phyloP scores from a whole-genome alignment of 2,113 vertebrate genomes.

The Tiliqua scincoides region DNA sequence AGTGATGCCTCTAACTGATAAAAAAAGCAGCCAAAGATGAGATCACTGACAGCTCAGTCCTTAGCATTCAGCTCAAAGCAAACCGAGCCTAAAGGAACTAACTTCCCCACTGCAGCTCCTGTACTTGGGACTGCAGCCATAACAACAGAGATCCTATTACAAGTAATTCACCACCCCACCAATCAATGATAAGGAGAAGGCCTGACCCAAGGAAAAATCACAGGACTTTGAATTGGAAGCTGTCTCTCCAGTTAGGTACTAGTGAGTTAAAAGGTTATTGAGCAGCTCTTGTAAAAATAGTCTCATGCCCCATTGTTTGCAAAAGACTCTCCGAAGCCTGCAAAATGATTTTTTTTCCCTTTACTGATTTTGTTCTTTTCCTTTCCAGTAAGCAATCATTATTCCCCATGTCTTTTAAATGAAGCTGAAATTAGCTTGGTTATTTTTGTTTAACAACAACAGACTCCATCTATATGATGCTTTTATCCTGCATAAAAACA shows the following conservation, averaged over 20 bases:
- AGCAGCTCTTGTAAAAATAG: constrained; percentile 64
- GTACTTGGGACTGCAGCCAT: not conserved
- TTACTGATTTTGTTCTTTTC: constrained; percentile 69
- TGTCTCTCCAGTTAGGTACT: constrained; percentile 11
- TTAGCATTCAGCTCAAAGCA: not conserved
- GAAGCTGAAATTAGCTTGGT: constrained; percentile 73
- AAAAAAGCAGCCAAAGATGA: not conserved
- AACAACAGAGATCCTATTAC: constrained; percentile 8
- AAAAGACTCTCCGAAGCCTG: constrained; percentile 60
- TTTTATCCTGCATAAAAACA: constrained; percentile 63
- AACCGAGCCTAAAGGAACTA: not conserved
- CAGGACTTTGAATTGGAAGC: constrained; percentile 5
- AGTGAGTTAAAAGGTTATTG: constrained; percentile 38
- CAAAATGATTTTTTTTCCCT: constrained; percentile 51
- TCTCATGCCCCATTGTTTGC: constrained; percentile 34
- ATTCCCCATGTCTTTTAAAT: constrained; percentile 72
- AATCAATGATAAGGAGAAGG: constrained; percentile 8
- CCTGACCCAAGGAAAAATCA: not conserved
- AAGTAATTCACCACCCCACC: not conserved
- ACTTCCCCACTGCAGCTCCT: not conserved
- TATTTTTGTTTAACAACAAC: constrained; percentile 77
- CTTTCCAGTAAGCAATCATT: constrained; percentile 69
- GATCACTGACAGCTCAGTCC: not conserved
- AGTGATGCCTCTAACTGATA: not conserved
- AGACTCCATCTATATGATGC: constrained; percentile 65